phyloP scores from a whole-genome alignment of 92 coral and sea anemone species.

The Phenganax subtilis region DNA sequence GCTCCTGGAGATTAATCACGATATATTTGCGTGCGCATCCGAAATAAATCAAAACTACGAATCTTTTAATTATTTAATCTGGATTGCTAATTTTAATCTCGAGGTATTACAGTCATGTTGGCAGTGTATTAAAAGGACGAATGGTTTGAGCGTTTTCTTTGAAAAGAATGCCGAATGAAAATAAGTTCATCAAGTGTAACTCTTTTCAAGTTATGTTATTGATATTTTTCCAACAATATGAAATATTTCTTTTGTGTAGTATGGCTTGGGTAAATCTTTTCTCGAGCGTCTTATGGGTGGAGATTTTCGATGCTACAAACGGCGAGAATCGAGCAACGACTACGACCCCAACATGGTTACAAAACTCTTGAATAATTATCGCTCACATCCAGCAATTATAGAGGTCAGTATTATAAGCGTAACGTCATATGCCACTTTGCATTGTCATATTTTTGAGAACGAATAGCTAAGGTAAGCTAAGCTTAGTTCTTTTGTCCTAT shows the following conservation, averaged over 20 bases:
- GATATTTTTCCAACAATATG: not conserved
- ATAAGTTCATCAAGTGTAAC: too few relatives aligned
- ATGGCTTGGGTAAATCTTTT: conserved; percentile 67
- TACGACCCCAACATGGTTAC: conserved; percentile 65
- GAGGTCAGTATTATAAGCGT: conserved; percentile 50
- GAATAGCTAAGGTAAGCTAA: too few relatives aligned
- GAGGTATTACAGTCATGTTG: too few relatives aligned
- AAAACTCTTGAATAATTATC: conserved; percentile 73
- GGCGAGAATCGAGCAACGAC: conserved; percentile 55
- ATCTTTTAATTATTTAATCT: too few relatives aligned
- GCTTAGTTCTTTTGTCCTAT: too few relatives aligned
- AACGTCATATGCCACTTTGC: not conserved
- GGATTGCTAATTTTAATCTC: too few relatives aligned
- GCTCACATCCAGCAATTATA: conserved; percentile 75
- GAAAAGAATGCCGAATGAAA: too few relatives aligned
- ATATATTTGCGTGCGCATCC: too few relatives aligned
- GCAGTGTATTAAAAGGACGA: too few relatives aligned
- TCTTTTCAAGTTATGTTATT: not conserved
- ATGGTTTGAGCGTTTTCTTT: too few relatives aligned
- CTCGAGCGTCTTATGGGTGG: conserved; percentile 74
- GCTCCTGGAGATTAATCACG: too few relatives aligned
- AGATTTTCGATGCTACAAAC: conserved; percentile 56
- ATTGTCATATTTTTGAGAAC: not conserved
- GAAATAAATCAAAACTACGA: too few relatives aligned
- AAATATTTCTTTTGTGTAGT: conserved; percentile 33